Percentiles rank a stretch among this genome's conserved stretches.
Evolutionary conservation across 2,113 vertebrate species (phyloP).

Genomic region (Pluvianellus socialis): DNA sequence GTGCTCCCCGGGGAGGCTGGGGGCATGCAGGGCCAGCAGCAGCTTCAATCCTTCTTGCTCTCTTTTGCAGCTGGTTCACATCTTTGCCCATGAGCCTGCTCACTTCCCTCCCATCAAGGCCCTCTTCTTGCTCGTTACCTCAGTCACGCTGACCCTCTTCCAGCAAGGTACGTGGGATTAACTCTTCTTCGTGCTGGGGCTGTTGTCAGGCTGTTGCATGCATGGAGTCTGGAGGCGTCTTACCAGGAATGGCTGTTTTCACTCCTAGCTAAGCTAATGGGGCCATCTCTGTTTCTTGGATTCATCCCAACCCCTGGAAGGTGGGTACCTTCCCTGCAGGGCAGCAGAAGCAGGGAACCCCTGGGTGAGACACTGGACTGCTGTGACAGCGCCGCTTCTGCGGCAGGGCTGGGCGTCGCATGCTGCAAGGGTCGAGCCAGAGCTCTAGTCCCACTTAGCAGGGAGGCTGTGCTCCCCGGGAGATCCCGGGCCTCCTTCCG

Average conservation of each 20-base stretch:
- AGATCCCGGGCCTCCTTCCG: accelerated
- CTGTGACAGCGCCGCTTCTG: not conserved
- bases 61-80: conserved; percentile 92
- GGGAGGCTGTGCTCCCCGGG: not conserved
- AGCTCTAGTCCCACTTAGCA: not conserved
- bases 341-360: not conserved
- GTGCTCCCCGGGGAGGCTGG: accelerated
- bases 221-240: conserved; percentile 57
- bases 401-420: not conserved
- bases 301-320: conserved; percentile 49
- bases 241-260: conserved; percentile 57
- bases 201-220: conserved; percentile 51
- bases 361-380: not conserved
- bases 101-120: conserved; percentile 97
- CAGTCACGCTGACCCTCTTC: conserved; percentile 96
- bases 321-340: conserved; percentile 61
- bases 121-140: conserved; percentile 96
- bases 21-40: not conserved
- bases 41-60: not conserved
- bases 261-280: conserved; percentile 57
- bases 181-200: conserved; percentile 28
- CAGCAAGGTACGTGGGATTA: conserved; percentile 91
- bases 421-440: not conserved
- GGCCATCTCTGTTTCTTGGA: conserved; percentile 58
- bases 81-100: conserved; percentile 94